Base-by-base conservation (phyloP, 2,113 vertebrate species). In the Lasiurus cinereus region DNA sequence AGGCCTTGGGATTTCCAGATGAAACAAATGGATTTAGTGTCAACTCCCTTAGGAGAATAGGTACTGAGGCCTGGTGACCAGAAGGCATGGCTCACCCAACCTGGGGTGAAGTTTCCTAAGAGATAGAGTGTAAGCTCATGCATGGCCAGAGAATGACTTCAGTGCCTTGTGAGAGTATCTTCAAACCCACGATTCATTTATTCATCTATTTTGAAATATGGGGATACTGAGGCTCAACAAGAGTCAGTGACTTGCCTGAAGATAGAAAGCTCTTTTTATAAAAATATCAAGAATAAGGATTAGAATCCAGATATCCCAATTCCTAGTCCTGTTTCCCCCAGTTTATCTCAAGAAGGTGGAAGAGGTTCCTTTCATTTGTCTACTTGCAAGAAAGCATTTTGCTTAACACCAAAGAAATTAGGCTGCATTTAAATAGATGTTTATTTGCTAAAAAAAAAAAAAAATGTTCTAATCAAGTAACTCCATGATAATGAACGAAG, bases 311-410 rank as follows among this genome's bases (percentile, higher is more conserved):
- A 39, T 29, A n/a, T 52, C 16, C 56, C 13, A 15, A 59, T 72
- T 86, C 21, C 18, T 62, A 59, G 36, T 83, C 24, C 48, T 62
- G 36, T 82, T 33, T 18, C 6, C 13, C 27, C 52, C 36, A 36
- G 3, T 96, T 83, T 83, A 48, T 59, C 31, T n/a, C 31, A 78
- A 79, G 72, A 88, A 88, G 7, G 1, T 69, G 43, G 50, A 67
- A 62, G 21, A 39, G n/a, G 2, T 73, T 79, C 67, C 48, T 93
- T 19, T 90, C 9, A 83, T 67, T 87, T 93, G 15, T 90, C 31
- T 76, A 27, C 69, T 69, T 96, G 18, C 8, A 88, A 83, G 83
- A 79, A 94, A 83, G 9, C 4, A 88, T 72, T 91, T 83, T 87
- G 27, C 16, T 74, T 80, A 54, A 70, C 84, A 70, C 19, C 13